phyloP scores from a whole-genome alignment of 2,113 vertebrate species.

The Gulo gulo region DNA sequence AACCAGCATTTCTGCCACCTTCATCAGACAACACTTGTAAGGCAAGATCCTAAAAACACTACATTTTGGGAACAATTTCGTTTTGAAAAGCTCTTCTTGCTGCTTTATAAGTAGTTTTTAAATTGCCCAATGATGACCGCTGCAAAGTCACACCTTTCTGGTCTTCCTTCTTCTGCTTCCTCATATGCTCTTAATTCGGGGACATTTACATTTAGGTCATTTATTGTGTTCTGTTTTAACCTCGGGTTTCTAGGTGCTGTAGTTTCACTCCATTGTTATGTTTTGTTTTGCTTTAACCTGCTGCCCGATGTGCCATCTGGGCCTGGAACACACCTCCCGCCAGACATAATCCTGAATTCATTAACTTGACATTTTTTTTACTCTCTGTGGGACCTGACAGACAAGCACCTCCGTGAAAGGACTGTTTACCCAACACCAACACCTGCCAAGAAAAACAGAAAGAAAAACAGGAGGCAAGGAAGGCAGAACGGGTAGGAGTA shows the following conservation, averaged over 20 bases:
- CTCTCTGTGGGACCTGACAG: conserved; percentile 68
- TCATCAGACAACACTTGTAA: not conserved
- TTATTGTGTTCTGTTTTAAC: not conserved
- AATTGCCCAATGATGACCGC: not conserved
- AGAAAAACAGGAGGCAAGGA: conserved; percentile 53
- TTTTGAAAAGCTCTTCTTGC: not conserved
- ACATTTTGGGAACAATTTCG: not conserved
- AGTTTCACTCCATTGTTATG: conserved; percentile 60
- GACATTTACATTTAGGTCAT: not conserved
- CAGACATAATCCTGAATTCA: conserved; percentile 67
- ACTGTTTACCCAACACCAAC: conserved; percentile 46
- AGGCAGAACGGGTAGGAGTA: conserved; percentile 37
- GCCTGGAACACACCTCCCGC: conserved; percentile 49
- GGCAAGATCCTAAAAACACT: not conserved
- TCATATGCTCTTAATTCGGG: not conserved
- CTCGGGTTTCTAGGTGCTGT: fast-evolving
- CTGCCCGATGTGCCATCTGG: conserved; percentile 57
- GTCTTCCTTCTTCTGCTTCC: not conserved
- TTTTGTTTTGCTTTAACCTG: conserved; percentile 65
- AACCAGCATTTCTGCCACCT: not conserved
- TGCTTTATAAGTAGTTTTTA: not conserved
- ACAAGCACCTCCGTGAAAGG: conserved; percentile 69
- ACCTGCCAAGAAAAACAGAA: conserved; percentile 76
- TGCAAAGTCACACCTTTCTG: not conserved
- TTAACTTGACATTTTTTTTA: conserved; percentile 74